phyloP scores from a whole-genome alignment of 2,113 vertebrate genomes.

The Smithornis capensis region DNA sequence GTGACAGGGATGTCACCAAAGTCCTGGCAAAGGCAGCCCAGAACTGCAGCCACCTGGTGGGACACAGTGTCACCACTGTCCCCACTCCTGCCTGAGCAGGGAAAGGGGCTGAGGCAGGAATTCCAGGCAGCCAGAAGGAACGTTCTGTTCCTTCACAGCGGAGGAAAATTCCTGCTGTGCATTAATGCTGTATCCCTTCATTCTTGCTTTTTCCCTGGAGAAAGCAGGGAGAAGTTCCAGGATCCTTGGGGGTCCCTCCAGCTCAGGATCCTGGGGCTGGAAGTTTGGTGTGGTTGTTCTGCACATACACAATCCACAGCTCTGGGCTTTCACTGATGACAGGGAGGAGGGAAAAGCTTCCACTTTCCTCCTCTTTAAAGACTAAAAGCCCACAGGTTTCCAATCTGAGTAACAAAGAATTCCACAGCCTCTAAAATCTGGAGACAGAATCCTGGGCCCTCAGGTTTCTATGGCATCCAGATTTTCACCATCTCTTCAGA shows the following conservation, averaged over 20 bases:
- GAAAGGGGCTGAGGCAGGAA: not conserved
- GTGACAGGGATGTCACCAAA: not conserved
- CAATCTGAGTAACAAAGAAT: not conserved
- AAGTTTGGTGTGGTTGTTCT: too few species aligned
- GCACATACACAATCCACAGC: rapidly evolving
- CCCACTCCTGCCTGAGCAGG: not conserved
- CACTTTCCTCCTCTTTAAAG: not conserved
- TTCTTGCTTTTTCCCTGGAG: not conserved
- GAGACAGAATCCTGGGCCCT: not conserved
- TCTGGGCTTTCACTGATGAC: not conserved
- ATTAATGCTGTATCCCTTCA: not conserved
- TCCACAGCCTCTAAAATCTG: not conserved
- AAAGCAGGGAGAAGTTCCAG: not conserved
- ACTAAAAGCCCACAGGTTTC: not conserved
- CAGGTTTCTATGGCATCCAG: not conserved
- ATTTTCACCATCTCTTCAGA: not conserved
- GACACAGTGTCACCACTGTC: too few species aligned
- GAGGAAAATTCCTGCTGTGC: not conserved
- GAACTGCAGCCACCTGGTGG: too few species aligned
- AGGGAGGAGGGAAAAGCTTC: not conserved
- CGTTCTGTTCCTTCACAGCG: not conserved
- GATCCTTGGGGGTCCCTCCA: not conserved
- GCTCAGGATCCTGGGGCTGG: not conserved
- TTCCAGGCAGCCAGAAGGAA: not conserved
- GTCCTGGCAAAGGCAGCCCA: not conserved